Percentiles rank a stretch among this genome's conserved stretches.
phyloP scores from a whole-genome alignment of 1,140 invertebrate species.

The Rhyacophila brunnea region DNA sequence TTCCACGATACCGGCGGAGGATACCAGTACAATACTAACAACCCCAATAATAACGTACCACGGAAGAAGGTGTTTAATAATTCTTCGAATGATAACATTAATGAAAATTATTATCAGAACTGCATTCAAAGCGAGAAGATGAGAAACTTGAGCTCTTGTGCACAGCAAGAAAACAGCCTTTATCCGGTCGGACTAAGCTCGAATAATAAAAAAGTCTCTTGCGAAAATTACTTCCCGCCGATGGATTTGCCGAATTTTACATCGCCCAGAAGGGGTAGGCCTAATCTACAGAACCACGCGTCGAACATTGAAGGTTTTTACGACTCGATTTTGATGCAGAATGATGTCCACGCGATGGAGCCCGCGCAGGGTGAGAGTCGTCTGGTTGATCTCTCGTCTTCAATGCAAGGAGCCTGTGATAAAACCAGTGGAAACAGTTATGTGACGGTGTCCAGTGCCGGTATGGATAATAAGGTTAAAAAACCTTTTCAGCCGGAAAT shows the following conservation, averaged over 20 bases:
- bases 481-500: not conserved
- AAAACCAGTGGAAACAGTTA: too few species aligned
- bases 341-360: not conserved
- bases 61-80: too few species aligned
- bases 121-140: not conserved
- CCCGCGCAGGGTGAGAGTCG: not conserved
- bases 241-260: not conserved
- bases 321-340: not conserved
- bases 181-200: not conserved
- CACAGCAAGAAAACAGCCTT: not conserved
- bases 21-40: too few species aligned
- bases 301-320: slow-evolving; percentile 5
- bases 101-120: slow-evolving; percentile 3
- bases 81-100: too few species aligned
- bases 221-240: slow-evolving; percentile 10
- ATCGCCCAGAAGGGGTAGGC: not conserved
- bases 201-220: not conserved
- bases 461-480: not conserved
- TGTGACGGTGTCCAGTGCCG: too few species aligned
- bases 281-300: not conserved
- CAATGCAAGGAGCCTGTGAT: not conserved
- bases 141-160: slow-evolving; percentile 8
- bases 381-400: not conserved
- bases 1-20: too few species aligned
- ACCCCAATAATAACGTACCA: too few species aligned